Evolutionary conservation across 1,140 invertebrate genomes (phyloP).

Genomic region (Fopius arisanus): DNA sequence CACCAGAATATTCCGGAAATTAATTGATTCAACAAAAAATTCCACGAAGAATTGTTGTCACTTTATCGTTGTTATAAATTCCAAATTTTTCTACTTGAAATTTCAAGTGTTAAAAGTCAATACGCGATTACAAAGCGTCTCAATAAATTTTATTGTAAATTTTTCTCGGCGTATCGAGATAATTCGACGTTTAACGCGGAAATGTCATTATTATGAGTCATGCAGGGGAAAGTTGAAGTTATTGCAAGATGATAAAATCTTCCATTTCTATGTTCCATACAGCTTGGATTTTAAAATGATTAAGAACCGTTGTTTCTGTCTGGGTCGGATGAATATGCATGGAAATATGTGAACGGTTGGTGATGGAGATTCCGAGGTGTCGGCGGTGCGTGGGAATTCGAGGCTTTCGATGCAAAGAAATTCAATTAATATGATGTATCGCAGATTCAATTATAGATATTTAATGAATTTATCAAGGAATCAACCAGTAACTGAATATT

Average conservation of each 20-base stretch:
- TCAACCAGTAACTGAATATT: too few relatives aligned
- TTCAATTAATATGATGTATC: constrained; percentile 1
- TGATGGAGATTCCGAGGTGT: constrained; percentile 15
- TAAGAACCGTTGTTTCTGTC: neutral
- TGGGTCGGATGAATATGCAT: constrained; percentile 15
- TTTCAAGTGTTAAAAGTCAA: too few relatives aligned
- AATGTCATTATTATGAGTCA: neutral
- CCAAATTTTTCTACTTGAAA: too few relatives aligned
- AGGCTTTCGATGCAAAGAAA: neutral
- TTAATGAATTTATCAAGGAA: neutral
- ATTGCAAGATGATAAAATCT: neutral
- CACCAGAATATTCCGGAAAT: too few relatives aligned
- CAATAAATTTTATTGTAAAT: too few relatives aligned
- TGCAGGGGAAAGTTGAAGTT: neutral
- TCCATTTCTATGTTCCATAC: neutral
- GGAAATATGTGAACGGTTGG: constrained; percentile 23
- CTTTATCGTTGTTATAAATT: too few relatives aligned
- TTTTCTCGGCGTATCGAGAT: too few relatives aligned
- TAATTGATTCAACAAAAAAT: too few relatives aligned
- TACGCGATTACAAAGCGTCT: too few relatives aligned
- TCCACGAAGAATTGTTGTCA: too few relatives aligned
- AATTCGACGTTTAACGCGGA: too few relatives aligned
- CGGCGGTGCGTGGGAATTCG: constrained; percentile 27
- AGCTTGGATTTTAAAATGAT: constrained; percentile 7
- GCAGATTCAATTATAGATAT: neutral